Percentiles rank a stretch among this genome's conserved stretches.
Evolutionary conservation across 2,888 invertebrate species (phyloP).

Genomic region (Trichogramma dendrolimi): DNA sequence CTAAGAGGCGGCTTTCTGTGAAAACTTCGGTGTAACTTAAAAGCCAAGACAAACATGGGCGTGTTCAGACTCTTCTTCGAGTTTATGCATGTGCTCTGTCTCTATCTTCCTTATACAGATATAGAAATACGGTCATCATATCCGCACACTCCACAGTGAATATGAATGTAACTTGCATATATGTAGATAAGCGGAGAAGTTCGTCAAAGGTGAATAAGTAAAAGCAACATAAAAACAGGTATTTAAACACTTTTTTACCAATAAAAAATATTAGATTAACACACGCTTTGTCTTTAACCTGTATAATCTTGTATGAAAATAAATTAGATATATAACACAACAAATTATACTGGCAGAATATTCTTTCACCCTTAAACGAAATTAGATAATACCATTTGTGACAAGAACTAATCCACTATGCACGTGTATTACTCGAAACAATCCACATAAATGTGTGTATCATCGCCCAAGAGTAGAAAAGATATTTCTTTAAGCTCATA

Average conservation of each 20-base stretch:
- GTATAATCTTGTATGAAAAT: no score
- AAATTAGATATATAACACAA: no score
- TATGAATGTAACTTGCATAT: background rate
- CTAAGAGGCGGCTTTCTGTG: constrained; percentile 39
- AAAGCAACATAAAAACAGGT: background rate
- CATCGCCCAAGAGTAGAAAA: no score
- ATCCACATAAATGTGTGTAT: no score
- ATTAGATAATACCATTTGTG: no score
- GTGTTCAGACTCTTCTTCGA: constrained; percentile 37
- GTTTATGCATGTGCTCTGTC: background rate
- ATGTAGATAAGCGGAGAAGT: constrained; percentile 6
- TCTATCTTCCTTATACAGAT: background rate
- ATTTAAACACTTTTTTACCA: background rate
- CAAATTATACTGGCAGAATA: no score
- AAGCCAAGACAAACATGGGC: constrained; percentile 51
- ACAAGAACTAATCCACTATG: no score
- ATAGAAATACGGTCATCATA: background rate
- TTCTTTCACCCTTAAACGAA: no score
- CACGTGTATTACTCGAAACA: no score
- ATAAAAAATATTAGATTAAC: background rate
- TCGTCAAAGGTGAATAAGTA: background rate
- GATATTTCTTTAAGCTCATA: no score
- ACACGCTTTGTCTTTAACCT: background rate
- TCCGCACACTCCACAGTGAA: background rate
- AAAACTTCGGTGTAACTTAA: constrained; percentile 51